A percentile compares a stretch with the other conserved stretches of the same genome.
Evolutionary conservation across 2,113 vertebrate species (phyloP).

Genomic region (Tachuris rubrigastra): DNA sequence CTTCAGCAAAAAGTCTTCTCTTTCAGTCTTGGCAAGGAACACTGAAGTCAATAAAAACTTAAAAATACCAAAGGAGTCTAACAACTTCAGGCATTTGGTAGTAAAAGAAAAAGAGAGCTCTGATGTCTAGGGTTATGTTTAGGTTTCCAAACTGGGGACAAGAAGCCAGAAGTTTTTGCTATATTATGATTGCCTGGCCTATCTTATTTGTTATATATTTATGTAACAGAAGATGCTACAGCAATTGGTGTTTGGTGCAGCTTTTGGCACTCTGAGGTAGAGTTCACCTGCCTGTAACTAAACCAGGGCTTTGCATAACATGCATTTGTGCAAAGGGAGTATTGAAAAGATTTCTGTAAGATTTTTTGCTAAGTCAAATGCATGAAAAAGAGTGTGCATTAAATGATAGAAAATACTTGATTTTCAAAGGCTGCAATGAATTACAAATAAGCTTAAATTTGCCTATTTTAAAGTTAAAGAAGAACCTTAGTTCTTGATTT

Average conservation of each 20-base stretch:
- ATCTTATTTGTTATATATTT: not conserved
- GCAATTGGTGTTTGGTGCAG: not conserved
- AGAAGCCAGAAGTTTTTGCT: not conserved
- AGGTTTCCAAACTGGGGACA: not conserved
- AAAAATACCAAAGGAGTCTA: not conserved
- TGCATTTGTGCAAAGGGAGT: not conserved
- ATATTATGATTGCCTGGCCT: not conserved
- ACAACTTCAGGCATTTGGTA: not conserved
- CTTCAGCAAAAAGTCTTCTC: not conserved
- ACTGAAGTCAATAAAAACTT: not conserved
- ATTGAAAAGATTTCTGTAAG: not conserved
- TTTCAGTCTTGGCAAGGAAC: not conserved
- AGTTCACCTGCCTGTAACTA: not conserved
- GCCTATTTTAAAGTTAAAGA: not conserved
- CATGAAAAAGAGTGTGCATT: not conserved
- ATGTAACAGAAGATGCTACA: not conserved
- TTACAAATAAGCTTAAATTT: not conserved
- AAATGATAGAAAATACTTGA: not conserved
- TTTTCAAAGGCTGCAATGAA: not conserved
- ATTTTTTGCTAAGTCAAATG: not conserved
- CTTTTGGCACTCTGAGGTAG: not conserved
- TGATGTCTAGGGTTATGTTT: not conserved
- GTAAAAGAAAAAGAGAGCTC: not conserved
- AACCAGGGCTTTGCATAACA: not conserved
- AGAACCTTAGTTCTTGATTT: not conserved